Base-by-base conservation (phyloP, 2,888 invertebrate species). In the Myopa testacea region DNA sequence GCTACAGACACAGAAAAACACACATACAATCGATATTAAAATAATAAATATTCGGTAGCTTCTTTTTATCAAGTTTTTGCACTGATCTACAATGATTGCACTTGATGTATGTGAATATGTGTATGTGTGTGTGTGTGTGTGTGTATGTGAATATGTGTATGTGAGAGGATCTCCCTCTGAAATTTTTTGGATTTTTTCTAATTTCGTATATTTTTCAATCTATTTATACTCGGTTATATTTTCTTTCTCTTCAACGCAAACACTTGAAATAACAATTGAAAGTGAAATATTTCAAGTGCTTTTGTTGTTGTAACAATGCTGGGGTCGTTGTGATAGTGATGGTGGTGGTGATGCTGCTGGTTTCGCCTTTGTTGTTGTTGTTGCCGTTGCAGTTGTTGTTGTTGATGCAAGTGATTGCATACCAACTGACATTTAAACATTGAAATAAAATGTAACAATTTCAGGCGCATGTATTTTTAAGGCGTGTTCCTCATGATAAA, bases 261-360 rank as follows among this genome's bases (percentile, higher is more conserved):
- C 26, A 26, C 26, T 26, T 26, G 26, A 26, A 26, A 26, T n/a
- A 55, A 55, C 5, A n/a, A 16, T 55, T 55, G 45, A 45, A 45
- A 45, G 45, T 40, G 63, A 34, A 63, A 63, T 67, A 34, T 67
- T 67, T n/a, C 16, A 67, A 40, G 38, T 38, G 55, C n/a, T 55
- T 55, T 16, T 55, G 5, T 6, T 55, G 55, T 55, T 50, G 8
- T 50, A 8, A 50, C 14, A 50, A 14, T 50, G 8, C 50, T 50
- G 1, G 1, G 50, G 50, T 14, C 8, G 14, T n/a, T n/a, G n/a
- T n/a, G n/a, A n/a, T n/a, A n/a, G n/a, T 50, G 50, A 1, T 50
- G 14, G 14, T 50, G 14, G 1, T 50, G 8, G 50, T 50, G 8
- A 3, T 10, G 50, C 3, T 50, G 14, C 8, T 50, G 8, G 8